phyloP scores from a whole-genome alignment of 2,113 vertebrate genomes.

The Plestiodon gilberti region DNA sequence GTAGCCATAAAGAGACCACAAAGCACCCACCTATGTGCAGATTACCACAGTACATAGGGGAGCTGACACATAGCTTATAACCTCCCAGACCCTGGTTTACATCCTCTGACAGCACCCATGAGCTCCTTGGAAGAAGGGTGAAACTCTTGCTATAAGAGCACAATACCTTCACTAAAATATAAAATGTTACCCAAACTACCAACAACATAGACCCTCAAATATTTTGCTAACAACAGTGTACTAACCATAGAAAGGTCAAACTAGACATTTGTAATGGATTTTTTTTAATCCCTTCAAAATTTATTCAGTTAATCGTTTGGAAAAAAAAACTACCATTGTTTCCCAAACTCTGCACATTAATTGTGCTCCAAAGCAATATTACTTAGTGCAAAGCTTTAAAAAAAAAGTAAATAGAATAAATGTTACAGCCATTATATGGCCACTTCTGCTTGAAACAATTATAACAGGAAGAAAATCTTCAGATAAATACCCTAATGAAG shows the following conservation, averaged over 20 bases:
- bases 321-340: neutral
- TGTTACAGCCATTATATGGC: slow-evolving; percentile 46
- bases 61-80: too few relatives aligned
- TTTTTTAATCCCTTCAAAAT: neutral
- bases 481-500: slow-evolving; percentile 69
- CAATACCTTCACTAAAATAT: neutral
- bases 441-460: slow-evolving; percentile 57
- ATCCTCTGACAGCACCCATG: too few relatives aligned
- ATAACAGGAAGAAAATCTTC: slow-evolving; percentile 65
- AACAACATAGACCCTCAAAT: slow-evolving; percentile 4
- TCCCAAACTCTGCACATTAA: neutral
- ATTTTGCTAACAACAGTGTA: neutral
- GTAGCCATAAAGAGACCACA: too few relatives aligned
- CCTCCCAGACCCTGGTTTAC: too few relatives aligned
- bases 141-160: too few relatives aligned
- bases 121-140: too few relatives aligned
- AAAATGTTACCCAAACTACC: neutral
- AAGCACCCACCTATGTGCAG: too few relatives aligned
- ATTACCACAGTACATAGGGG: too few relatives aligned
- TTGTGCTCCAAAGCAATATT: slow-evolving; percentile 35
- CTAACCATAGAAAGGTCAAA: neutral
- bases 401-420: slow-evolving; percentile 45
- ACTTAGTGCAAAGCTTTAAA: slow-evolving; percentile 39
- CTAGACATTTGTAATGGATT: neutral
- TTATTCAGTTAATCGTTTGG: neutral